These are phyloP conservation scores for Halcyon senegalensis DNA, from an alignment of 2,113 vertebrate genomes.

Conservation along the genomic window DNA sequence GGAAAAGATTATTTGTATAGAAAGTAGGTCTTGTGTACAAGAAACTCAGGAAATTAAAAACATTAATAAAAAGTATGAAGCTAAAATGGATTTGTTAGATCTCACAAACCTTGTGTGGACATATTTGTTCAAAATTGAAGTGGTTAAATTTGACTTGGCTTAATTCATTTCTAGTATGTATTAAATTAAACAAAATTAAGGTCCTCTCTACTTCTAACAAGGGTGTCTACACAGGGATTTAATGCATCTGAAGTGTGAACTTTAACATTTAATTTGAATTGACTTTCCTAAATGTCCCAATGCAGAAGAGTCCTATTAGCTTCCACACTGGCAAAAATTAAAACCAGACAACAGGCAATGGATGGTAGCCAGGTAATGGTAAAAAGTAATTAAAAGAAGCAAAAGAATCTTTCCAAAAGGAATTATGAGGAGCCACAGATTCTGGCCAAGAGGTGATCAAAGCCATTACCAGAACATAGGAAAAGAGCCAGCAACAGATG, in stretches of 20 bases:
- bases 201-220: constrained; percentile 15
- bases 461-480: constrained; percentile 1
- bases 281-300: constrained; percentile 44
- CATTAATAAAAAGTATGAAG: background rate
- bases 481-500: constrained; percentile 50
- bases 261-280: constrained; percentile 62
- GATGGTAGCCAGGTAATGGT: constrained; percentile 32
- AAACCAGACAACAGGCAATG: constrained; percentile 40
- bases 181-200: constrained; percentile 55
- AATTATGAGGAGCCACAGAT: constrained; percentile 48
- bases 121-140: constrained; percentile 14
- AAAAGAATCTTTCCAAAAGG: constrained; percentile 57
- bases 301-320: constrained; percentile 23
- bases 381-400: constrained; percentile 66
- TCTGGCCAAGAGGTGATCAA: constrained; percentile 49
- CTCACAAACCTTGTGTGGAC: background rate
- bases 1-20: background rate
- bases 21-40: background rate
- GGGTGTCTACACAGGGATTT: constrained; percentile 37
- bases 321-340: constrained; percentile 50
- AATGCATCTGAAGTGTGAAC: constrained; percentile 30
- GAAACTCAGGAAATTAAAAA: background rate
- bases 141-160: constrained; percentile 36
- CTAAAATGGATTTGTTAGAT: background rate
- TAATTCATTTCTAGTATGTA: constrained; percentile 24